These are phyloP conservation scores for Emydocephalus ijimae DNA, from an alignment of 2,113 vertebrate species.

Conservation along the genomic window DNA sequence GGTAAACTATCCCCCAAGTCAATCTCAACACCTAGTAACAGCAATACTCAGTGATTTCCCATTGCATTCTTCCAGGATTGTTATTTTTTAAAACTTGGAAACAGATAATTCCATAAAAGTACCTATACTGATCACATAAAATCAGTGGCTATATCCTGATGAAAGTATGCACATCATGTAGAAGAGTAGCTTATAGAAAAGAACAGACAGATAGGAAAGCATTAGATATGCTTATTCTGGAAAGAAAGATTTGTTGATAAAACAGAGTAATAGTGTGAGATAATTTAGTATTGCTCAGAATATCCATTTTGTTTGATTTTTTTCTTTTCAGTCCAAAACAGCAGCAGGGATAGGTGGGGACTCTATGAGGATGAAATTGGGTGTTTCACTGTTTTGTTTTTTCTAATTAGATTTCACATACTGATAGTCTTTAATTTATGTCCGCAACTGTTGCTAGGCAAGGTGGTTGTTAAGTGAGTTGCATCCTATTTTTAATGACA, in stretches of 20 bases:
- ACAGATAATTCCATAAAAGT: background rate
- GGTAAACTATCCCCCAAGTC: background rate
- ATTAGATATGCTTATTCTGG: background rate
- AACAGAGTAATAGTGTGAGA: background rate
- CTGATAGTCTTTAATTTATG: background rate
- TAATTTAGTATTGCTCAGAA: background rate
- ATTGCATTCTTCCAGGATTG: background rate
- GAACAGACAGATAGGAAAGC: background rate
- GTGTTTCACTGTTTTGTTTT: background rate
- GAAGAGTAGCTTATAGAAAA: background rate
- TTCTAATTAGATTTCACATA: background rate
- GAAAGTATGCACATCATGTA: background rate
- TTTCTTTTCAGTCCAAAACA: background rate
- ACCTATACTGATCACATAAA: background rate
- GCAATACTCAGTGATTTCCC: background rate
- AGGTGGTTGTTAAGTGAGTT: background rate
- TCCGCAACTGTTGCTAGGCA: background rate
- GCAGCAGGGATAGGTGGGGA: background rate
- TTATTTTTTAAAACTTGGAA: background rate
- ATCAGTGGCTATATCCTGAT: background rate
- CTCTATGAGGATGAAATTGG: background rate
- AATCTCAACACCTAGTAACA: background rate
- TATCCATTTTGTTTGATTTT: background rate
- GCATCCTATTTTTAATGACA: background rate
- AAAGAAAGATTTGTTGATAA: background rate